A percentile compares a stretch with the other conserved stretches of the same genome.
Conservation (phyloP, 2,888 invertebrate species). For the Eristalinus sepulchralis region DNA sequence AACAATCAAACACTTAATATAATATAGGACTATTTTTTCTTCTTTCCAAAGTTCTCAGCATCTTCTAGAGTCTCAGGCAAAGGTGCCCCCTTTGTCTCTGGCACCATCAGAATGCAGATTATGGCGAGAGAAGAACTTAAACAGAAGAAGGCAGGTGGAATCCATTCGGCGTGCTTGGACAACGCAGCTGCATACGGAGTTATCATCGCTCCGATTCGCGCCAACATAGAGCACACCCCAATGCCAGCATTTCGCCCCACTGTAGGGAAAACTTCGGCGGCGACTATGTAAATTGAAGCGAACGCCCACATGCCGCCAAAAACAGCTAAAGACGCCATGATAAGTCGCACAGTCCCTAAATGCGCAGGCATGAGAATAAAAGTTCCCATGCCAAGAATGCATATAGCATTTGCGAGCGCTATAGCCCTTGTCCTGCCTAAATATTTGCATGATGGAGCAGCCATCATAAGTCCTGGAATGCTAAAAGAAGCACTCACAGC, state of each 20-base stretch:
- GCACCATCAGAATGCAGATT: conserved; percentile 85
- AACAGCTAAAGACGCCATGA: conserved; percentile 84
- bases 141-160: conserved; percentile 87
- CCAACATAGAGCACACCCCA: conserved; percentile 90
- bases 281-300: conserved; percentile 90
- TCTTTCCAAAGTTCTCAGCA: conserved; percentile 84
- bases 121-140: conserved; percentile 86
- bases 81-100: conserved; percentile 81
- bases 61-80: conserved; percentile 90
- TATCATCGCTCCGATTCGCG: conserved; percentile 90
- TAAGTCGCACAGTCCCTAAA: conserved; percentile 70
- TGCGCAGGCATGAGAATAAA: conserved; percentile 83
- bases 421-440: conserved; percentile 87
- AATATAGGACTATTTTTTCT: not conserved
- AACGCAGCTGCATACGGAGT: conserved; percentile 90
- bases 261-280: conserved; percentile 92
- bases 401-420: conserved; percentile 83
- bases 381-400: conserved; percentile 85
- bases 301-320: conserved; percentile 90
- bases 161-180: conserved; percentile 82
- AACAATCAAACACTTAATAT: not conserved
- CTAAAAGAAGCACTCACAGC: conserved; percentile 88
- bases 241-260: conserved; percentile 91
- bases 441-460: conserved; percentile 82
- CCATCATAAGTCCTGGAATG: conserved; percentile 84